Evolutionary conservation across 2,797 vertebrate genomes (phyloP).

Genomic region (Gymnocypris eckloni): DNA sequence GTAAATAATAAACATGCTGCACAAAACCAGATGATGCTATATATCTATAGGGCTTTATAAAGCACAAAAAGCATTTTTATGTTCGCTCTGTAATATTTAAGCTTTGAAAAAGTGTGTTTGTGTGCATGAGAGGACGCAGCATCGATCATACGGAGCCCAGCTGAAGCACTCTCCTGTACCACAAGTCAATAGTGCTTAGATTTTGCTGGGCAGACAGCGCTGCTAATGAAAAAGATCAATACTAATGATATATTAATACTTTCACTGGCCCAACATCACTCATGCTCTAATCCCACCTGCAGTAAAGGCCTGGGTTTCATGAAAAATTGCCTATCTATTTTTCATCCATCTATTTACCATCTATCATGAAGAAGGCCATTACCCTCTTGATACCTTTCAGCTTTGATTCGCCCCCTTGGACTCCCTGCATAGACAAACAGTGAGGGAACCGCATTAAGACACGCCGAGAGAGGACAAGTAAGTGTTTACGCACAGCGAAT

Average conservation of each 20-base stretch:
- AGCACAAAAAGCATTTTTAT: slow-evolving; percentile 23
- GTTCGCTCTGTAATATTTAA: slow-evolving; percentile 18
- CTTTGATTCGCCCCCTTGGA: slow-evolving; percentile 34
- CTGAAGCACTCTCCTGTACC: slow-evolving; percentile 72
- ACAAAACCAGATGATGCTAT: background rate
- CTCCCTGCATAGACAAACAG: slow-evolving; percentile 45
- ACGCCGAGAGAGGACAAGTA: slow-evolving; percentile 20
- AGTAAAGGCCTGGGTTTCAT: slow-evolving; percentile 60
- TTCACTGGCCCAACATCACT: slow-evolving; percentile 81
- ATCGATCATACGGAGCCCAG: slow-evolving; percentile 66
- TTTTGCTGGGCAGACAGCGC: slow-evolving; percentile 75
- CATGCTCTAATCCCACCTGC: slow-evolving; percentile 72
- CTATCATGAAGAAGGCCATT: slow-evolving; percentile 70
- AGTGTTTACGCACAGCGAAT: slow-evolving; percentile 14
- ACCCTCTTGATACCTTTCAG: slow-evolving; percentile 47
- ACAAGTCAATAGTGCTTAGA: slow-evolving; percentile 81
- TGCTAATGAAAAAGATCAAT: slow-evolving; percentile 86
- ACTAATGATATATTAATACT: slow-evolving; percentile 95
- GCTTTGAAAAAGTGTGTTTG: slow-evolving; percentile 38
- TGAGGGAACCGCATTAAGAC: slow-evolving; percentile 50
- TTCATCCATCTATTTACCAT: slow-evolving; percentile 72
- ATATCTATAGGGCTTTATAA: slow-evolving; percentile 5
- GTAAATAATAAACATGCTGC: background rate
- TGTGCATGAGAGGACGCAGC: slow-evolving; percentile 43
- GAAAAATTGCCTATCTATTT: slow-evolving; percentile 68